Evolutionary conservation across 2,113 vertebrate genomes (phyloP), one percentile per base, ranked within the genome.

Genomic region (Tachuris rubrigastra): DNA sequence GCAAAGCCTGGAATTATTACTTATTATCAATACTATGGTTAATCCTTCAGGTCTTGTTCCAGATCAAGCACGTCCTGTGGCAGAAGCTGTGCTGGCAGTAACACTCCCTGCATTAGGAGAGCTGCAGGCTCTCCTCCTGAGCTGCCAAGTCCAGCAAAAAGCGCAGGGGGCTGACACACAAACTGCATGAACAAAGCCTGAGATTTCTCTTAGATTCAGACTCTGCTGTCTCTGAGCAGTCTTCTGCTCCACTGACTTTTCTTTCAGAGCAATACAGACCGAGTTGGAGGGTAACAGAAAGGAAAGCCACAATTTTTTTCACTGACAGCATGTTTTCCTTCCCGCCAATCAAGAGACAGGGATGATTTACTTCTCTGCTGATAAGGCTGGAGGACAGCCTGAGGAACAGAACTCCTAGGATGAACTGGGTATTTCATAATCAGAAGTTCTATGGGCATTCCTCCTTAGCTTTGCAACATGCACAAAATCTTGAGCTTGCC

Each of bases 81-180:
- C 74, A 82, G 49, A 82, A 65, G 24, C 35, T 10, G 12, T 11
- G 14, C 35, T 9, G 0, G 3, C 31, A 81, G 19, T 44, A 55
- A 62, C 30, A n/a, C 13, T 3, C 10, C 3, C 5, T 14, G 47
- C 28, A 21, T 12, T 7, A 25, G 41, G 49, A 56, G 37, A 62
- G 44, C 31, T 41, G 44, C 41, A 68, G 33, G 21, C n/a, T 78
- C 14, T 30, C 53, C 20, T 37, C 44, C 62, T 28, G n/a, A 91
- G 27, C 39, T 35, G 35, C 33, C 5, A 52, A 72, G 44, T 25
- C 17, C 49, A 63, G 28, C 28, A 65, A 67, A 39, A 73, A 16
- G 14, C 52, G 16, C 1, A 2, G 2, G 13, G 13, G 1, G 0
- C 3, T 23, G 12, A 65, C 6, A 1, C 11, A 82, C 31, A 66